These are phyloP conservation scores for Tipula confusa DNA, from an alignment of 2,888 invertebrate genomes.

Conservation along the genomic window DNA sequence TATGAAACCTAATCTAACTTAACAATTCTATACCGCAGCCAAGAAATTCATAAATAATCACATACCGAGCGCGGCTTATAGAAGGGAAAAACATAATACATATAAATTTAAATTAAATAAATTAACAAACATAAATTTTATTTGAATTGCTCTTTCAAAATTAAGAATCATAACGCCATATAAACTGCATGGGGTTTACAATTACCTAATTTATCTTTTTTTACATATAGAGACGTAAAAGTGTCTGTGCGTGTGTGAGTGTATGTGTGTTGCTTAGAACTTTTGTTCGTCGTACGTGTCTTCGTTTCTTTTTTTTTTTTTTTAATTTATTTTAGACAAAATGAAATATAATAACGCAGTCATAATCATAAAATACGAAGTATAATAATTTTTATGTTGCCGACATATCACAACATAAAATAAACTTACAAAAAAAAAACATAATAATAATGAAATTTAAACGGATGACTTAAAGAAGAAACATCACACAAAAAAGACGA, in stretches of 20 bases:
- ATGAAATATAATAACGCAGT: conserved; percentile 9
- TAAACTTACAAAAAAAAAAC: neutral
- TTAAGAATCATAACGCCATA: conserved; percentile 40
- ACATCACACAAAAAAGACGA: conserved; percentile 12
- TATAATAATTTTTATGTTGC: conserved; percentile 27
- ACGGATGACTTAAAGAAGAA: neutral
- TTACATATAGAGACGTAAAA: neutral
- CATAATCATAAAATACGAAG: conserved; percentile 20
- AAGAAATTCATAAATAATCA: neutral
- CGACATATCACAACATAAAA: conserved; percentile 27
- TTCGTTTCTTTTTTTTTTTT: neutral
- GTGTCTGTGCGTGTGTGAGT: neutral
- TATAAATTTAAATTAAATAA: conserved; percentile 21
- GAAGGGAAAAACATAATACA: neutral
- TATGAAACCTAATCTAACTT: neutral
- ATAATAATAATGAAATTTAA: neutral
- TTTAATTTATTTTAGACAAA: neutral
- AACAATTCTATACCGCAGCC: neutral
- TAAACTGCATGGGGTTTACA: conserved; percentile 42
- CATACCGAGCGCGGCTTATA: neutral
- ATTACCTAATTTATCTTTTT: conserved; percentile 42
- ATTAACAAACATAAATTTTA: conserved; percentile 29
- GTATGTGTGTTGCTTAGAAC: neutral
- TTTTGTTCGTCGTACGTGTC: neutral
- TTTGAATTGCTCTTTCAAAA: conserved; percentile 30